Evolutionary conservation across 2,113 vertebrate genomes (phyloP).

Genomic region (Neodontobutis hainanensis): DNA sequence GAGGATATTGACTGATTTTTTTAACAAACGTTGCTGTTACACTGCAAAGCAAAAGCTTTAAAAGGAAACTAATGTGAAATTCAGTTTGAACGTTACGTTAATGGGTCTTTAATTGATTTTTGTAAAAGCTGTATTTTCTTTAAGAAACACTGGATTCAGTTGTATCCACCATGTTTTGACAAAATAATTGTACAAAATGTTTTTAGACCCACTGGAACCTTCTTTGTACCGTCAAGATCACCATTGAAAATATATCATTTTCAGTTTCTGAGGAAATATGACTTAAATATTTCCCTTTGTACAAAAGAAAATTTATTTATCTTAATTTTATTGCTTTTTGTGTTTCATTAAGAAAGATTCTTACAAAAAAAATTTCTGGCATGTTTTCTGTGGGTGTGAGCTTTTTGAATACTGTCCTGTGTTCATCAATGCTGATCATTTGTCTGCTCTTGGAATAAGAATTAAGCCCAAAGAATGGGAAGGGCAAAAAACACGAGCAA

Average conservation of each 20-base stretch:
- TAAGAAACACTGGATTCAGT: conserved; percentile 83
- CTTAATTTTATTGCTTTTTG: conserved; percentile 85
- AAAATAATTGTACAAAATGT: conserved; percentile 61
- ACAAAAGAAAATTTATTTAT: conserved; percentile 83
- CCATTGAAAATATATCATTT: conserved; percentile 78
- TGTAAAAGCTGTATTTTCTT: conserved; percentile 76
- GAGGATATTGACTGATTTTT: conserved; percentile 72
- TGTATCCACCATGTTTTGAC: conserved; percentile 70
- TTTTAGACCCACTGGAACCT: conserved; percentile 79
- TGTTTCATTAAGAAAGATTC: conserved; percentile 81
- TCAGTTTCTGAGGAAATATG: conserved; percentile 76
- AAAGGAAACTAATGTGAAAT: conserved; percentile 80
- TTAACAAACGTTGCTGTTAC: conserved; percentile 78
- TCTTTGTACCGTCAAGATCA: conserved; percentile 72
- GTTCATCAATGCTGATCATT: conserved; percentile 59
- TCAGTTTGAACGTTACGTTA: conserved; percentile 70
- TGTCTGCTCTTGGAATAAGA: conserved; percentile 45
- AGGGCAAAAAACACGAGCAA: conserved; percentile 7
- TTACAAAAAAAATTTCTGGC: conserved; percentile 49
- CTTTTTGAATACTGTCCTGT: conserved; percentile 38
- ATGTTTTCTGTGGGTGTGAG: conserved; percentile 33
- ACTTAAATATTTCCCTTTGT: conserved; percentile 78
- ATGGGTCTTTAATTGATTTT: conserved; percentile 77
- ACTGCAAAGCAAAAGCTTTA: conserved; percentile 84
- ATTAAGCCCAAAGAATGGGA: conserved; percentile 43